phyloP scores from a whole-genome alignment of 2,113 vertebrate genomes.

The Struthio camelus region DNA sequence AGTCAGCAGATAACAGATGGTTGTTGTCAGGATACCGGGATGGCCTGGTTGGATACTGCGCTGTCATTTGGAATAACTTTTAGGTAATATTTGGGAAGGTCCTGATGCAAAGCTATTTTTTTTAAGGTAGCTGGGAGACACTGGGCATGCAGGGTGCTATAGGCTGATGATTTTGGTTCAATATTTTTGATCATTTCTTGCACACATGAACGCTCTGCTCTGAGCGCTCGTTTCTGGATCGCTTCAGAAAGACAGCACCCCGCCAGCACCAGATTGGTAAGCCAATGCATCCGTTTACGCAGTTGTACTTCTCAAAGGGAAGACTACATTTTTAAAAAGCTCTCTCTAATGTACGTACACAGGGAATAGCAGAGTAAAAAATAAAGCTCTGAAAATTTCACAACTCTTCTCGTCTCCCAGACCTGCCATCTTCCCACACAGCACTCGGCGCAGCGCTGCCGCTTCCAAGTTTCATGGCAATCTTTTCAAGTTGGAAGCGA shows the following conservation, averaged over 20 bases:
- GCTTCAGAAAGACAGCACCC: not conserved
- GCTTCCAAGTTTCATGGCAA: slow-evolving; percentile 40
- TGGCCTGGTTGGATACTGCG: not conserved
- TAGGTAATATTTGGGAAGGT: not conserved
- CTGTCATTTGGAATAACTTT: not conserved
- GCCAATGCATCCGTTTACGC: not conserved
- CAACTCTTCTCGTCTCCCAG: slow-evolving; percentile 42
- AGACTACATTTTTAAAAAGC: not conserved
- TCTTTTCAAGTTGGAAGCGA: slow-evolving; percentile 47
- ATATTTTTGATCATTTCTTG: not conserved
- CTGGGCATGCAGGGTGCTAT: not conserved
- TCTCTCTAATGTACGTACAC: slow-evolving; percentile 7
- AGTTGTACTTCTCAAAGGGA: not conserved
- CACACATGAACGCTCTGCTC: not conserved
- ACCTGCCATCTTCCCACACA: slow-evolving; percentile 41
- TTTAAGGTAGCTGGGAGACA: not conserved
- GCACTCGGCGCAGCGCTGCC: not conserved
- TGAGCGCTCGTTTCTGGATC: not conserved
- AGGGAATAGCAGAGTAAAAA: slow-evolving; percentile 36
- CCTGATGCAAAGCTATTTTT: not conserved
- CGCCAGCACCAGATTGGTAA: slow-evolving; percentile 5
- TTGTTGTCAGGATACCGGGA: not conserved
- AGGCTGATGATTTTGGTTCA: not conserved
- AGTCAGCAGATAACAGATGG: not conserved
- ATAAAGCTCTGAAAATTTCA: slow-evolving; percentile 63